Conservation (phyloP, 1,140 invertebrate genomes). For the Magallana gigas region DNA sequence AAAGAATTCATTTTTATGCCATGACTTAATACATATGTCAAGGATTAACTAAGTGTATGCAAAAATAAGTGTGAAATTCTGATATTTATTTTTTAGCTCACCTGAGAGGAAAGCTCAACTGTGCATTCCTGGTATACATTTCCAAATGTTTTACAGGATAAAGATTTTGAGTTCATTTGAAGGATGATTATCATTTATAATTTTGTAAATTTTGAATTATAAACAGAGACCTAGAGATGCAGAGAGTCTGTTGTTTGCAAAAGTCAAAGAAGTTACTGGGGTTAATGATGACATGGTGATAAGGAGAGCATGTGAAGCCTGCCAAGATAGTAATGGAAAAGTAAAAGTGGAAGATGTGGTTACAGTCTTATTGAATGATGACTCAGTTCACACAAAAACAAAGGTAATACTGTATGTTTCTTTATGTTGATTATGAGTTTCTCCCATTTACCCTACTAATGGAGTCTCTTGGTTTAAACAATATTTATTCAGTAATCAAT, state of each 20-base stretch:
- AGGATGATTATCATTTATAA: background rate
- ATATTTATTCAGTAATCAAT: no score
- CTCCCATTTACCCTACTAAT: no score
- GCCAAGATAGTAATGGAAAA: slow-evolving; percentile 70
- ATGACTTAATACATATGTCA: no score
- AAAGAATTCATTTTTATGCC: no score
- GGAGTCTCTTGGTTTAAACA: no score
- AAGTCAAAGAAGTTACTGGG: slow-evolving; percentile 75
- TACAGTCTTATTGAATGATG: slow-evolving; percentile 67
- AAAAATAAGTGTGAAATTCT: no score
- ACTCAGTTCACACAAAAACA: slow-evolving; percentile 41
- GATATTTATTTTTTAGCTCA: no score
- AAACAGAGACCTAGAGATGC: slow-evolving; percentile 56
- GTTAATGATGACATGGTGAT: slow-evolving; percentile 72
- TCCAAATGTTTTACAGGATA: background rate
- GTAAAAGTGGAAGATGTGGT: slow-evolving; percentile 75
- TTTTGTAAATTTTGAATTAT: background rate
- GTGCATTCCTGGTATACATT: no score
- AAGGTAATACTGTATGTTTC: background rate
- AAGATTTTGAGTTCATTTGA: background rate
- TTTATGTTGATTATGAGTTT: background rate
- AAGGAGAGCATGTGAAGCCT: slow-evolving; percentile 72
- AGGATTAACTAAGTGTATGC: no score
- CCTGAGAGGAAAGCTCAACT: no score
- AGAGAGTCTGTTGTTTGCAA: slow-evolving; percentile 55